phyloP scores from a whole-genome alignment of 2,113 vertebrate species.

The Heterochromis multidens region DNA sequence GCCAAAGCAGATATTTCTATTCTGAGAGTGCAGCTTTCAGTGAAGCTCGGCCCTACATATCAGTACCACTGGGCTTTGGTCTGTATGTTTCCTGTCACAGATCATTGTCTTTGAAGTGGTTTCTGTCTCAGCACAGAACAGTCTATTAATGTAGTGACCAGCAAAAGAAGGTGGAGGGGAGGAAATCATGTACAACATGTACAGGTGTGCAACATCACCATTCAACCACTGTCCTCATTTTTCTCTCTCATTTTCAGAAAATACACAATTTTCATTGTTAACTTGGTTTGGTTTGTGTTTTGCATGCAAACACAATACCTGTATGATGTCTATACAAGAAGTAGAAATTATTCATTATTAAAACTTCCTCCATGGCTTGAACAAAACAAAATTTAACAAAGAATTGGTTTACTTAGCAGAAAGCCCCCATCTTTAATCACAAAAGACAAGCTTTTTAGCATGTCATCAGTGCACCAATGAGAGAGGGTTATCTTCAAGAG shows the following conservation, averaged over 20 bases:
- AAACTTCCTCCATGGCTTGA: neutral
- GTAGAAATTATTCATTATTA: neutral
- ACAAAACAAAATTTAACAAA: neutral
- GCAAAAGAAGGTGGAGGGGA: neutral
- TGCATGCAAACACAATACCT: neutral
- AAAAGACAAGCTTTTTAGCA: neutral
- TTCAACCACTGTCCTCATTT: slow-evolving; percentile 27
- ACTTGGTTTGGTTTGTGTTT: neutral
- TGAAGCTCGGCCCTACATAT: slow-evolving; percentile 17
- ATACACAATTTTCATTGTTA: neutral
- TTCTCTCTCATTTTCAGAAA: neutral
- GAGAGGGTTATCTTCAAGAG: slow-evolving; percentile 45
- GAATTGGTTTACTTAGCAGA: neutral
- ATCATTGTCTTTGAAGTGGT: slow-evolving; percentile 50
- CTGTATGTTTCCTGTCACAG: slow-evolving; percentile 59
- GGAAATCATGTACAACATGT: slow-evolving; percentile 20
- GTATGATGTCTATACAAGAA: neutral
- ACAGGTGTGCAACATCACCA: neutral
- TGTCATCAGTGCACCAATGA: slow-evolving; percentile 63
- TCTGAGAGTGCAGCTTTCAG: slow-evolving; percentile 37
- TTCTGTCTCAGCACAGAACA: slow-evolving; percentile 24
- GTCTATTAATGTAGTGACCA: slow-evolving; percentile 56
- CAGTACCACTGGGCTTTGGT: slow-evolving; percentile 24
- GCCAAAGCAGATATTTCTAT: slow-evolving; percentile 32
- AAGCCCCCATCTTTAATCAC: neutral